Conservation (phyloP, 37 sponge, comb jelly and placozoan genomes). For the Aphrocallistes beatrix region DNA sequence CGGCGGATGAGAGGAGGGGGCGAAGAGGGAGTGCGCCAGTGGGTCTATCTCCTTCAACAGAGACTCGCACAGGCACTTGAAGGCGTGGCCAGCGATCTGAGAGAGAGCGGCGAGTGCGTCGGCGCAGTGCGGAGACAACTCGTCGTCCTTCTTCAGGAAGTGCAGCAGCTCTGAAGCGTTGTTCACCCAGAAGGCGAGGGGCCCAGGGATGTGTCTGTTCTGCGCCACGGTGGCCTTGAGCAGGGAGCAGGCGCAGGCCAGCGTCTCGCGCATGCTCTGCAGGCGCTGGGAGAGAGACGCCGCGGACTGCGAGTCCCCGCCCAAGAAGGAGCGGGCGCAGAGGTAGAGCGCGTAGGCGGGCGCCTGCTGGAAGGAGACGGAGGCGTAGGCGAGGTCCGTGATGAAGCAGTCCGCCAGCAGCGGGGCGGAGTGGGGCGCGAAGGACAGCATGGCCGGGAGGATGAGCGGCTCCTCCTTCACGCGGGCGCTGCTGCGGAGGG, state of each 20-base stretch:
- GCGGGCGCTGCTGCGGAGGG: not conserved
- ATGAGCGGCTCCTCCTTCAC: not conserved
- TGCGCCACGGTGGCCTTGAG: conserved; percentile 42
- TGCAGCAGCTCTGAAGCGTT: conserved; percentile 63
- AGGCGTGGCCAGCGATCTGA: conserved; percentile 29
- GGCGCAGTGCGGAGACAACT: conserved; percentile 20
- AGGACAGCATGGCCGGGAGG: conserved; percentile 42
- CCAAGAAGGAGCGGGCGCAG: conserved; percentile 33
- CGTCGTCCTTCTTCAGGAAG: conserved; percentile 43
- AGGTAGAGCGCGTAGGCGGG: conserved; percentile 69
- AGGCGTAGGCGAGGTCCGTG: conserved; percentile 23
- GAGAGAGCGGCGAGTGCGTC: conserved; percentile 35
- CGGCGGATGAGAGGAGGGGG: not conserved
- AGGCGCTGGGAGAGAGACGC: conserved; percentile 19
- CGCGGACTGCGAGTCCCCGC: conserved; percentile 27
- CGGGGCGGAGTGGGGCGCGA: conserved; percentile 30
- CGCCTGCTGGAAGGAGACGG: conserved; percentile 47
- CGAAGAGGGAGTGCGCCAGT: not conserved
- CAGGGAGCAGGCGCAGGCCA: conserved; percentile 35
- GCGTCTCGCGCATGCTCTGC: conserved; percentile 31
- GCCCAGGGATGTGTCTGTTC: conserved; percentile 28
- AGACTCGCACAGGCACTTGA: conserved; percentile 36
- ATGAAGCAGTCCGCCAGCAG: conserved; percentile 35
- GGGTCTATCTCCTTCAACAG: conserved; percentile 27
- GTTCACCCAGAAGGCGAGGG: conserved; percentile 67